These are phyloP conservation scores for Anagyrus pseudococci DNA, from an alignment of 2,888 invertebrate genomes.

Conservation along the genomic window DNA sequence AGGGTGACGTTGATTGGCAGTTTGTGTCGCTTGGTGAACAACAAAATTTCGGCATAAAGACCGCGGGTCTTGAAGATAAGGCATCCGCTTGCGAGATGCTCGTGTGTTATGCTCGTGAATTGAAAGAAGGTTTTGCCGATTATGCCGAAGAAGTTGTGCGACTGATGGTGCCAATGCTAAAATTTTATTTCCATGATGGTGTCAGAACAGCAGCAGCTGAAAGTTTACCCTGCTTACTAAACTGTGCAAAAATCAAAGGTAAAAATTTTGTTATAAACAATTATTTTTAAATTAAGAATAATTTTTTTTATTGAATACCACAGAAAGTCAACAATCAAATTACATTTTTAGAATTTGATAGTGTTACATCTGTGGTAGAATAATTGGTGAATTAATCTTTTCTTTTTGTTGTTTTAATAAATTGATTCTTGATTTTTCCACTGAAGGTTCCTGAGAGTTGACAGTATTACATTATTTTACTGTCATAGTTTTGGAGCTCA, in stretches of 20 bases:
- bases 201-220: slow-evolving; percentile 94
- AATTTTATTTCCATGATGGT: slow-evolving; percentile 93
- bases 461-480: slow-evolving; percentile 2
- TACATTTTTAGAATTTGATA: neutral
- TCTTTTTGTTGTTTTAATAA: slow-evolving; percentile 25
- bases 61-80: slow-evolving; percentile 93
- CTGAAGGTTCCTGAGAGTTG: slow-evolving; percentile 25
- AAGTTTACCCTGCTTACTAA: slow-evolving; percentile 84
- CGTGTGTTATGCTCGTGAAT: slow-evolving; percentile 91
- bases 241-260: slow-evolving; percentile 86
- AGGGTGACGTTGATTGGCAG: slow-evolving; percentile 91
- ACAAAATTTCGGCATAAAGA: slow-evolving; percentile 93
- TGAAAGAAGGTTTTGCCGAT: slow-evolving; percentile 80
- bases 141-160: slow-evolving; percentile 82
- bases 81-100: slow-evolving; percentile 96
- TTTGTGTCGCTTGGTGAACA: slow-evolving; percentile 93
- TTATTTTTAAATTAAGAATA: neutral
- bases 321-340: slow-evolving; percentile 31
- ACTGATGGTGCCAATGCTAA: slow-evolving; percentile 86
- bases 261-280: slow-evolving; percentile 27
- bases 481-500: slow-evolving; percentile 9
- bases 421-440: slow-evolving; percentile 19
- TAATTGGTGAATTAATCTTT: slow-evolving; percentile 4
- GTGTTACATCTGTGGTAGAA: slow-evolving; percentile 19
- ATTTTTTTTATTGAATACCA: slow-evolving; percentile 7